phyloP scores from a whole-genome alignment of 1,140 invertebrate species.

The Listronotus bonariensis region DNA sequence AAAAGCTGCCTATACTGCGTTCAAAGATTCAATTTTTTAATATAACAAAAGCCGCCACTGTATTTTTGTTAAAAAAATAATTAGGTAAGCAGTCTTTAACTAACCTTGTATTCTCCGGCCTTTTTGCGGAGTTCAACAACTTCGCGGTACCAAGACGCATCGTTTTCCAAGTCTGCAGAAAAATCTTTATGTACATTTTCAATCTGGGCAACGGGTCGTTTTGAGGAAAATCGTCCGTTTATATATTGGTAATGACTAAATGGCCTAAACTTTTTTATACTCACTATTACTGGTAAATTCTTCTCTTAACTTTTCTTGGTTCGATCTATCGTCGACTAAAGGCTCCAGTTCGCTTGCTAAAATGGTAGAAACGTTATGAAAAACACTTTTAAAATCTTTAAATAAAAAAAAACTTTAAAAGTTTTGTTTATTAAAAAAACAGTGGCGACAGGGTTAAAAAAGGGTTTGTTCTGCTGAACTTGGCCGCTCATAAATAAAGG shows the following conservation, averaged over 20 bases:
- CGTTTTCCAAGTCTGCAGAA: slow-evolving; percentile 52
- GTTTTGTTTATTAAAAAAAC: too few species aligned
- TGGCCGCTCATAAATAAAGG: too few species aligned
- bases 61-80: too few species aligned
- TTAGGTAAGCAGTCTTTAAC: slow-evolving; percentile 16
- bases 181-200: slow-evolving; percentile 44
- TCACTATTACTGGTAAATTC: slow-evolving; percentile 74
- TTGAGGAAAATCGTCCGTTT: slow-evolving; percentile 69
- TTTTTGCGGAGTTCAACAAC: slow-evolving; percentile 87
- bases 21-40: too few species aligned
- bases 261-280: slow-evolving; percentile 80
- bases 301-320: slow-evolving; percentile 64
- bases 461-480: too few species aligned
- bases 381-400: too few species aligned
- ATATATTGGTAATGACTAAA: slow-evolving; percentile 80
- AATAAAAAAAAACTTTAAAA: too few species aligned
- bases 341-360: slow-evolving; percentile 73
- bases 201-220: slow-evolving; percentile 60
- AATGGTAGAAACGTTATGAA: not conserved
- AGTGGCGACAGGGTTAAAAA: too few species aligned
- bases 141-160: slow-evolving; percentile 78
- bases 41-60: too few species aligned
- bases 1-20: too few species aligned
- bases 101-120: slow-evolving; percentile 90
- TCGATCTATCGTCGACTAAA: slow-evolving; percentile 71